Base-by-base conservation (phyloP, 2,113 vertebrate species). In the Callorhinus ursinus region DNA sequence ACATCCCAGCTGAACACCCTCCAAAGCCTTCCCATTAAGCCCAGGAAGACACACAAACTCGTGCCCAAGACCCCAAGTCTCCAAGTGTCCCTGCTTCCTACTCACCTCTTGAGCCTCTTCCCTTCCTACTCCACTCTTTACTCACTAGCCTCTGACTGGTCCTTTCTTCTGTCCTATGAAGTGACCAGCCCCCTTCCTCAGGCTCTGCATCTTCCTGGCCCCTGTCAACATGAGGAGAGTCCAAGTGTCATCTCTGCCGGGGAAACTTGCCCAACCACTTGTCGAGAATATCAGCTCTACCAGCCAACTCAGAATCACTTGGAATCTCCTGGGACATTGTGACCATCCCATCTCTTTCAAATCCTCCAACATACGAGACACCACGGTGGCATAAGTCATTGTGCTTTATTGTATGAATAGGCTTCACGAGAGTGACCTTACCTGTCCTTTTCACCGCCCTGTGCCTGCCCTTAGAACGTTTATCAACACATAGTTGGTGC, bases 401-500 rank as follows among this genome's bases (percentile, higher is more conserved):
- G 33, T 89, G 36, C 31, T 39, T 76, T 76, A 1, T 59, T 19
- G 19, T 51, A 4, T n/a, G 3, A 7, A 7, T 16, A 72, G 39
- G 12, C 39, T n/a, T 61, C 55, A n/a, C 33, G 55, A 49, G 13
- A 61, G 14, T 11, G 5, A 26, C 21, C 26, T 26, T 51, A 11
- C 49, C 33, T 13, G 24, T 65, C 15, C 21, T 39, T 55, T 7
- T 31, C n/a, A 31, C 0, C 14, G 49, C 13, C 61, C 16, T 67
- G 22, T 69, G 9, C 33, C 13, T 33, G 19, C 63, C 4, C 18
- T 61, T 24, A 31, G 18, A 33, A 53, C 39, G 33, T 46, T 7
- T 12, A n/a, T 31, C 83, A 14, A 1, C 12, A 14, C 11, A 0
- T 7, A 3, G 26, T 33, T 42, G 67, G 14, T 31, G 67, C 7